These are phyloP conservation scores for Plemyria rubiginata DNA, from an alignment of 2,888 invertebrate genomes.

Conservation along the genomic window DNA sequence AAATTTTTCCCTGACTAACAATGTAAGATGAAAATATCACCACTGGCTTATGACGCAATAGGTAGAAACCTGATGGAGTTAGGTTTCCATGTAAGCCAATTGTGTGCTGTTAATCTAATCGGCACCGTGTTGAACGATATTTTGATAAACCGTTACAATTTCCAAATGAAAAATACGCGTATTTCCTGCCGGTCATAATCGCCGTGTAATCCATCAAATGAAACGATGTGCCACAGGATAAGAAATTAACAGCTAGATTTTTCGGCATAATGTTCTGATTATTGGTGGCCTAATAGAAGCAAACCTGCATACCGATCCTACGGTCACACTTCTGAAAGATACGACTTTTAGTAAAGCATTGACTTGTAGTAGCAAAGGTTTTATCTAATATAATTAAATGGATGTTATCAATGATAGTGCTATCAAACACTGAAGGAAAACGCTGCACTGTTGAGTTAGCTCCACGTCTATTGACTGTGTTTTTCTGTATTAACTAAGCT, in stretches of 20 bases:
- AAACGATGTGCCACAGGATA: slow-evolving; percentile 56
- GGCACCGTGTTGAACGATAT: slow-evolving; percentile 76
- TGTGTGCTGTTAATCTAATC: slow-evolving; percentile 80
- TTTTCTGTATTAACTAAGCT: no score
- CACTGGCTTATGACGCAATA: slow-evolving; percentile 8
- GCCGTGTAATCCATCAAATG: slow-evolving; percentile 79
- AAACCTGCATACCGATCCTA: no score
- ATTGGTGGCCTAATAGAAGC: no score
- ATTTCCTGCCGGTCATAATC: slow-evolving; percentile 79
- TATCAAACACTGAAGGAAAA: no score
- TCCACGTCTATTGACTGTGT: no score
- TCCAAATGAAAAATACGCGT: slow-evolving; percentile 82
- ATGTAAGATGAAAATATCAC: slow-evolving; percentile 33
- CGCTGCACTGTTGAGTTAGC: no score
- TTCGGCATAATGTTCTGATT: background rate
- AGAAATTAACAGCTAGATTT: slow-evolving; percentile 11
- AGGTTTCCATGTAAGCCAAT: slow-evolving; percentile 81
- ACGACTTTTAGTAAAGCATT: no score
- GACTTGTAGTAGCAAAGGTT: no score
- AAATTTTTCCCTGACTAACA: background rate
- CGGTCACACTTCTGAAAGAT: no score
- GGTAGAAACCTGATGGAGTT: slow-evolving; percentile 61
- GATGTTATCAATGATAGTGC: no score
- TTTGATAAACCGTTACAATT: slow-evolving; percentile 78
- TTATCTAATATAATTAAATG: no score